Conservation (phyloP, 2,888 invertebrate species). For the Agriopis marginaria region DNA sequence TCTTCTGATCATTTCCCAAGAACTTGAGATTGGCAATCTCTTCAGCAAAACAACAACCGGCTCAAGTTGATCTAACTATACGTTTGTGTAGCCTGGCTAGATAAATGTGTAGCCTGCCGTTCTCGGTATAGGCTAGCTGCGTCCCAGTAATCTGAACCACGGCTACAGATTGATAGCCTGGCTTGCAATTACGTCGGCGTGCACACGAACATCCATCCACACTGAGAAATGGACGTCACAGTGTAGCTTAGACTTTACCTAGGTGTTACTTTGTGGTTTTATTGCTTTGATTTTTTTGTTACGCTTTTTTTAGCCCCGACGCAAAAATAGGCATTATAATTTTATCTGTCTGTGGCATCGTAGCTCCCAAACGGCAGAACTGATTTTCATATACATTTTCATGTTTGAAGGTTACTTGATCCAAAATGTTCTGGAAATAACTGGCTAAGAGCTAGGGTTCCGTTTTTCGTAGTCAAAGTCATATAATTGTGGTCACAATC, state of each 20-base stretch:
- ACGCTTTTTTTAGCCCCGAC: background rate
- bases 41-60: too few species aligned
- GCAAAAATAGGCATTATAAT: background rate
- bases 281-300: background rate
- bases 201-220: constrained; percentile 1
- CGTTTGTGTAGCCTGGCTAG: background rate
- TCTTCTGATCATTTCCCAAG: too few species aligned
- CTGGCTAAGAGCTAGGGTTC: too few species aligned
- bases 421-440: too few species aligned
- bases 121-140: background rate
- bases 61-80: too few species aligned
- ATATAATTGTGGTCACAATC: too few species aligned
- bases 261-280: background rate
- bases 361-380: too few species aligned
- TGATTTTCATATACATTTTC: too few species aligned
- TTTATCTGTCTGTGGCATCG: too few species aligned
- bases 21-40: too few species aligned
- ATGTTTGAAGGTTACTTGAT: too few species aligned
- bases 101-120: background rate
- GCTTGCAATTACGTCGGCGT: constrained; percentile 8
- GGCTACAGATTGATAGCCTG: constrained; percentile 12
- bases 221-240: constrained; percentile 7
- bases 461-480: too few species aligned
- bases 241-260: background rate
- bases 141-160: background rate